Percentiles rank a stretch among this genome's conserved stretches.
These are phyloP conservation scores for Leistus spinibarbis DNA, from an alignment of 2,888 invertebrate genomes.

Conservation along the genomic window DNA sequence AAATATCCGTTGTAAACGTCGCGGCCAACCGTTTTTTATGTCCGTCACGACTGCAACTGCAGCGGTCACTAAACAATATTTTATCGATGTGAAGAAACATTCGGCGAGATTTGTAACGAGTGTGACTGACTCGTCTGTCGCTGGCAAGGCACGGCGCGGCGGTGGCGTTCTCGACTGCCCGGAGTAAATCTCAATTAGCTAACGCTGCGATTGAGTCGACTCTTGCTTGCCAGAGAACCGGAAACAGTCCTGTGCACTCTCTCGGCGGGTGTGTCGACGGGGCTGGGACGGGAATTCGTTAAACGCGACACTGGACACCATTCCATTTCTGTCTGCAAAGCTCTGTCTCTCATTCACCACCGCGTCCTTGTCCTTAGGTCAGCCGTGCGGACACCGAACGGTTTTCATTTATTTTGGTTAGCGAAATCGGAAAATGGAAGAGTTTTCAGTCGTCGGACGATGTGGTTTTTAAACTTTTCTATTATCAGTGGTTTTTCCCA, in stretches of 20 bases:
- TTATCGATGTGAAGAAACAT: slow-evolving; percentile 22
- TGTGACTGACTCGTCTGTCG: slow-evolving; percentile 22
- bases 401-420: slow-evolving; percentile 51
- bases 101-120: slow-evolving; percentile 16
- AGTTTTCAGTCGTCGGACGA: slow-evolving; percentile 10
- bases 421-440: slow-evolving; percentile 44
- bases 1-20: neutral
- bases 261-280: neutral
- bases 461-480: slow-evolving; percentile 37
- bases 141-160: neutral
- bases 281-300: neutral
- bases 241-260: neutral
- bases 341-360: neutral
- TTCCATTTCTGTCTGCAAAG: neutral
- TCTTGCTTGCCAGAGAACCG: neutral
- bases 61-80: slow-evolving; percentile 24
- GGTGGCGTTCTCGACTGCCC: neutral
- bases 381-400: slow-evolving; percentile 51
- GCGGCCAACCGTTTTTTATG: neutral
- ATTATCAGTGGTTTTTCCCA: slow-evolving; percentile 29
- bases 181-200: slow-evolving; percentile 9
- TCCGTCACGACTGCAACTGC: neutral
- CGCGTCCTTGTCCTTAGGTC: slow-evolving; percentile 39
- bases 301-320: slow-evolving; percentile 4
- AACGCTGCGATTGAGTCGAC: slow-evolving; percentile 7